Evolutionary conservation across 2,113 vertebrate species (phyloP).

Genomic region (Phaethon lepturus): DNA sequence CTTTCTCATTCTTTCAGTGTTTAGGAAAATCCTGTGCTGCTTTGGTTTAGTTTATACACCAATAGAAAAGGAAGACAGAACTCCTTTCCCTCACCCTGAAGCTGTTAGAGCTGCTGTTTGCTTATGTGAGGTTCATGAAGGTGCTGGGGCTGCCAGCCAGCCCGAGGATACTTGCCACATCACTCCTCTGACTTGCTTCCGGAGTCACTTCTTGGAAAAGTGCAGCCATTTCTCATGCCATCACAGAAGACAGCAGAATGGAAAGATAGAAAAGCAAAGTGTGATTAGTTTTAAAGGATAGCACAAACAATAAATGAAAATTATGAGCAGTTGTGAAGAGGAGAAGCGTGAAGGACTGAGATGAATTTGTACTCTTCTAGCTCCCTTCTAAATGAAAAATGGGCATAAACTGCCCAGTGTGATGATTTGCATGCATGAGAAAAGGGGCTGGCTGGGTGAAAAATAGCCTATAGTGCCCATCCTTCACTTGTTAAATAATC

Average conservation of each 20-base stretch:
- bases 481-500: not conserved
- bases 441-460: not conserved
- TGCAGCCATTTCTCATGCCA: not conserved
- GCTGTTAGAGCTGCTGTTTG: not conserved
- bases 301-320: not conserved
- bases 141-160: accelerated
- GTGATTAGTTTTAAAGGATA: not conserved
- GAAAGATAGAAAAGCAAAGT: not conserved
- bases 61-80: not conserved
- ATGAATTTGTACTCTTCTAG: not conserved
- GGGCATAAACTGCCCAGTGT: not conserved
- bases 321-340: not conserved
- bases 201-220: not conserved
- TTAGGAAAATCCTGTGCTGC: not conserved
- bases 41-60: not conserved
- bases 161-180: accelerated
- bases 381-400: constrained; percentile 7
- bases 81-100: not conserved
- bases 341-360: not conserved
- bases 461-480: not conserved
- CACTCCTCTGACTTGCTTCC: not conserved
- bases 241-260: not conserved
- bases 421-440: not conserved
- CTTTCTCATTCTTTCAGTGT: not conserved
- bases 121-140: accelerated